Percentiles rank a stretch among this genome's conserved stretches.
phyloP scores from a whole-genome alignment of 2,113 vertebrate species.

The Pelodiscus sinensis region DNA sequence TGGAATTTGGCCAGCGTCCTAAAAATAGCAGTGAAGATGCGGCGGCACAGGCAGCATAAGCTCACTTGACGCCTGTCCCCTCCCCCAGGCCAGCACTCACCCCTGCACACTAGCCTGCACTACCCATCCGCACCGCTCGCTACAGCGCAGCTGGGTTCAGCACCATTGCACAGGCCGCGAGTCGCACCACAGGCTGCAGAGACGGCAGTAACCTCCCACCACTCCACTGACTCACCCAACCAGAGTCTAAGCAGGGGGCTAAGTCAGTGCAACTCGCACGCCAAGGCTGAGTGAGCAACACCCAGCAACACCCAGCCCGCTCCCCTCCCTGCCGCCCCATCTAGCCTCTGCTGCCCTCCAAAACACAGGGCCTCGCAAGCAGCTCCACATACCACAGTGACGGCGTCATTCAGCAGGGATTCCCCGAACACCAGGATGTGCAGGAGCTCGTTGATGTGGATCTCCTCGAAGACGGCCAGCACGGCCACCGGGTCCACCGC shows the following conservation, averaged over 20 bases:
- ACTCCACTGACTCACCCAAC: no score
- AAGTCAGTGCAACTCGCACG: neutral
- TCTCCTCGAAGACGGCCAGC: conserved; percentile 97
- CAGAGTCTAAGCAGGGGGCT: neutral
- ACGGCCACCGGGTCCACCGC: conserved; percentile 97
- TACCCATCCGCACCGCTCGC: no score
- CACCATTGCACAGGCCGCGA: neutral
- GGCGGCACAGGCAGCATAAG: neutral
- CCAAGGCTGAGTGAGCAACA: neutral
- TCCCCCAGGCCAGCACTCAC: neutral
- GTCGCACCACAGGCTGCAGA: neutral
- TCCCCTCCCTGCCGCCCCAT: neutral
- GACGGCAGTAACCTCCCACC: neutral
- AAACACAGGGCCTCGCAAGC: rapidly evolving
- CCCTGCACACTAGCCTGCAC: neutral
- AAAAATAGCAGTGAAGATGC: neutral
- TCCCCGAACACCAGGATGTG: conserved; percentile 98
- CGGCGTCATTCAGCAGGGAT: conserved; percentile 95
- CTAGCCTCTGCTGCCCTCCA: neutral
- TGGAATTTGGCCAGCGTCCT: neutral
- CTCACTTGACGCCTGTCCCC: neutral
- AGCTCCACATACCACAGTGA: conserved; percentile 90
- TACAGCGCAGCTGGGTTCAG: neutral
- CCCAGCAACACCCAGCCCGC: neutral
- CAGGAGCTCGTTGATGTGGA: conserved; percentile 97